Conservation (phyloP, 2,888 invertebrate species). For the Nomada goodeniana region DNA sequence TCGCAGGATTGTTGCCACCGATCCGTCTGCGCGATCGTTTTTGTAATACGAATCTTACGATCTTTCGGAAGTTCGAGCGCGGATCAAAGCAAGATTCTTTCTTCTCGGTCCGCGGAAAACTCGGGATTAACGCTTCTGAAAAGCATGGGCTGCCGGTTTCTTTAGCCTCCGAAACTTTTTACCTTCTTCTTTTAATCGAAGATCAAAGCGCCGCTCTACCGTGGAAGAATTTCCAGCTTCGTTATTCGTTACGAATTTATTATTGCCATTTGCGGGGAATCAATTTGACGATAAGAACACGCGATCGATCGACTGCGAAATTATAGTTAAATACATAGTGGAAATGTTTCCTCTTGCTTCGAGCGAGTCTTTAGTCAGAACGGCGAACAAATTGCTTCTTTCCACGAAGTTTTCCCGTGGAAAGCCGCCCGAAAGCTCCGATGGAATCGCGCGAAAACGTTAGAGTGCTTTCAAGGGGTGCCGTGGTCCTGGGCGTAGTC, state of each 20-base stretch:
- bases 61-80: constrained; percentile 15
- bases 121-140: not conserved
- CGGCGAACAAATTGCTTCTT: constrained; percentile 74
- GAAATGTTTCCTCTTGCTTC: constrained; percentile 48
- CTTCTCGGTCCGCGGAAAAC: not conserved
- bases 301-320: constrained; percentile 44
- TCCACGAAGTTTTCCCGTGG: constrained; percentile 65
- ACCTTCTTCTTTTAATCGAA: constrained; percentile 9
- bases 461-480: constrained; percentile 71
- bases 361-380: constrained; percentile 42
- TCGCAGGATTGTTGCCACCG: constrained; percentile 2
- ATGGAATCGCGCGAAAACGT: constrained; percentile 69
- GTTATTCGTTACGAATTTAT: not conserved
- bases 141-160: not conserved
- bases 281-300: constrained; percentile 27
- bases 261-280: constrained; percentile 3
- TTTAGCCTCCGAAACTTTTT: not conserved
- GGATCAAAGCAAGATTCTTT: constrained; percentile 20
- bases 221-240: not conserved
- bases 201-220: not conserved
- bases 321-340: constrained; percentile 56
- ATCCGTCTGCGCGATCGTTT: constrained; percentile 14
- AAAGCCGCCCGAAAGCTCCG: constrained; percentile 72
- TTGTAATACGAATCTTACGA: constrained; percentile 47
- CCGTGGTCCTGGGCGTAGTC: constrained; percentile 70